phyloP scores from a whole-genome alignment of 2,888 invertebrate genomes.

The Nasonovia ribisnigri region DNA sequence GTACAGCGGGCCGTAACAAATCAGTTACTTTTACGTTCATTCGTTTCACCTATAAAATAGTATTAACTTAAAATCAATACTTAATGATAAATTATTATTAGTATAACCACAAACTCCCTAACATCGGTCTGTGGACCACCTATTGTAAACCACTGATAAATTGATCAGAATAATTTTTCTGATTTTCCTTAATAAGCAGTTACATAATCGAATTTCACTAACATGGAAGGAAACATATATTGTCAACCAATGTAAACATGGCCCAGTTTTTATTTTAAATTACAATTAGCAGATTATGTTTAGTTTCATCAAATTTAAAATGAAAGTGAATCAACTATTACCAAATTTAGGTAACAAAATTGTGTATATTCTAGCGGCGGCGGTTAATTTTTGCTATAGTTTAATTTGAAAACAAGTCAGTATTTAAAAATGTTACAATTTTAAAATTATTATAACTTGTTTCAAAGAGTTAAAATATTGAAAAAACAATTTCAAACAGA shows the following conservation, averaged over 20 bases:
- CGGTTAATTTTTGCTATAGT: neutral
- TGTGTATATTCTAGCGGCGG: neutral
- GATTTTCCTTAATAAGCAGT: neutral
- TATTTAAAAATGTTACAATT: neutral
- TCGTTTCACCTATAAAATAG: slow-evolving; percentile 70
- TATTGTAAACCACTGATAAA: neutral
- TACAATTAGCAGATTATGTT: neutral
- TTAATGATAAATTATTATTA: slow-evolving; percentile 68
- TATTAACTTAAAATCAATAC: slow-evolving; percentile 69
- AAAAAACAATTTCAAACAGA: neutral
- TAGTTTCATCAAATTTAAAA: neutral
- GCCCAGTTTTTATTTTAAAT: neutral
- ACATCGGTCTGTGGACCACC: neutral
- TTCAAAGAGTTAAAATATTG: neutral
- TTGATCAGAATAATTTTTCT: neutral
- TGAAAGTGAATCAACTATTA: neutral
- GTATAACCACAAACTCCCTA: neutral
- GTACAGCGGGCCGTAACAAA: slow-evolving; percentile 78
- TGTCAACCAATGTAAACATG: too few species aligned
- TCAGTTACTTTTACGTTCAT: slow-evolving; percentile 71
- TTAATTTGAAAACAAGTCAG: neutral
- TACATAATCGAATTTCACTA: neutral
- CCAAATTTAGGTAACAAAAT: neutral
- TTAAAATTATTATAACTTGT: neutral
- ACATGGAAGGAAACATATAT: neutral